These are phyloP conservation scores for Amphipoea lucens DNA, from an alignment of 2,888 invertebrate genomes.

Conservation along the genomic window DNA sequence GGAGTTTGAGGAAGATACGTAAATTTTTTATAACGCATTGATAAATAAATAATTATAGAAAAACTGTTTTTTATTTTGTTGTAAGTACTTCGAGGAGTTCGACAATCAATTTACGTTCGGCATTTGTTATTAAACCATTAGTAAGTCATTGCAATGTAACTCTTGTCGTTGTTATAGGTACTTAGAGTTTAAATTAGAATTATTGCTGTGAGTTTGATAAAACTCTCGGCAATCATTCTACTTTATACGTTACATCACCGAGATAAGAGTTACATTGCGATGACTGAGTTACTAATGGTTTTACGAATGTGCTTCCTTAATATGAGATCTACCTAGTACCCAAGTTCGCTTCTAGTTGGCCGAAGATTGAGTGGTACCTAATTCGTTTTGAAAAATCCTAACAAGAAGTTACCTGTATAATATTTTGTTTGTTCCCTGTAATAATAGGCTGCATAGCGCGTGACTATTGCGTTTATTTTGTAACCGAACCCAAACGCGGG, in stretches of 20 bases:
- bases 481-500: no score
- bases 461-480: no score
- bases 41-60: constrained; percentile 11
- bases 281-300: background rate
- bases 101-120: background rate
- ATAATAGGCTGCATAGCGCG: no score
- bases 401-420: no score
- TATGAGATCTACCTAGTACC: no score
- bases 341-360: background rate
- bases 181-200: background rate
- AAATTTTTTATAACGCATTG: background rate
- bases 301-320: no score
- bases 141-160: background rate
- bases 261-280: background rate
- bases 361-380: background rate
- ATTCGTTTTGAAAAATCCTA: background rate
- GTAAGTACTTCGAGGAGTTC: background rate
- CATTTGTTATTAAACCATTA: background rate
- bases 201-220: background rate
- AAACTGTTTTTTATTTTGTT: background rate
- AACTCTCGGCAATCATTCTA: background rate
- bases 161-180: background rate
- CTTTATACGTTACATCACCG: background rate
- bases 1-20: constrained; percentile 19
- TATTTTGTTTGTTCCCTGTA: background rate